Evolutionary conservation across 1,140 invertebrate species (phyloP).

Genomic region (Oryctes rhinoceros): DNA sequence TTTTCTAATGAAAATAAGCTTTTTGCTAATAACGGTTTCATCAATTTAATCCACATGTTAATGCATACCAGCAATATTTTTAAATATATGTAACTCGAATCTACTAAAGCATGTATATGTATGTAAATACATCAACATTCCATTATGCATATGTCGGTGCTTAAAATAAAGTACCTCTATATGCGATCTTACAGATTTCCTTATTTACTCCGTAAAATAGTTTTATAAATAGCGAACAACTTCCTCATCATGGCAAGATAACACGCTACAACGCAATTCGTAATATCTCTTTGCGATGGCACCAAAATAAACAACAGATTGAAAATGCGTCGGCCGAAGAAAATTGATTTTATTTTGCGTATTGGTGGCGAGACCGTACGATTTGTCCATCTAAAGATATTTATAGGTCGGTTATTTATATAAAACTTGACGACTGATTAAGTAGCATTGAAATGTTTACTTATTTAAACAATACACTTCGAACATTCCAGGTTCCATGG

Average conservation of each 20-base stretch:
- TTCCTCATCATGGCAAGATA: neutral
- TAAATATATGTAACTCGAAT: too few species aligned
- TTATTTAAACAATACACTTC: neutral
- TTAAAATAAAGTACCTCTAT: neutral
- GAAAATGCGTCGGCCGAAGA: neutral
- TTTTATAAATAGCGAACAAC: slow-evolving; percentile 4
- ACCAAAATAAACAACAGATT: slow-evolving; percentile 5
- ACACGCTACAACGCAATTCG: neutral
- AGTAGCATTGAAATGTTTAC: neutral
- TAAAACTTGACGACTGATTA: neutral
- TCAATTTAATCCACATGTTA: too few species aligned
- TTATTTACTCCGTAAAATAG: slow-evolving; percentile 6
- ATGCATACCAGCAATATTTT: too few species aligned
- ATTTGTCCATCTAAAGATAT: neutral
- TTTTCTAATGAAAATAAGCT: too few species aligned
- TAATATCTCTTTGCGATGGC: neutral
- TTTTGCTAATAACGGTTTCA: too few species aligned
- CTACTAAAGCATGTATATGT: too few species aligned
- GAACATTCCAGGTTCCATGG: neutral
- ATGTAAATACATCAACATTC: too few species aligned
- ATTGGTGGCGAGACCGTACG: neutral
- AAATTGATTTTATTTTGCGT: slow-evolving; percentile 9
- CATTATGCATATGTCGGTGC: too few species aligned
- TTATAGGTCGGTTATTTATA: neutral
- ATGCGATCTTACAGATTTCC: neutral